Conservation (phyloP, 2,888 invertebrate species). For the Calliphora vomitoria region DNA sequence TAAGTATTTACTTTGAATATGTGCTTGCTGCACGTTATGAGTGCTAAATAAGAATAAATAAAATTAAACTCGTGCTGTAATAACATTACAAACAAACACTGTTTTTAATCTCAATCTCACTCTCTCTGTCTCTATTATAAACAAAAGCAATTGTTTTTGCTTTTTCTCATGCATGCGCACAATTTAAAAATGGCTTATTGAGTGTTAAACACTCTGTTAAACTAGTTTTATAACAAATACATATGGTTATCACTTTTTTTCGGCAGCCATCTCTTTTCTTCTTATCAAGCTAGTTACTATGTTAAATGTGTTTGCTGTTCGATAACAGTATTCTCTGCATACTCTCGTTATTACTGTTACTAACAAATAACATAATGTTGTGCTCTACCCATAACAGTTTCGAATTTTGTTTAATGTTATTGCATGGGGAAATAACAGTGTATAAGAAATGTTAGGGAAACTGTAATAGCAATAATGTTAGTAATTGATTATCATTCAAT, state of each 20-base stretch:
- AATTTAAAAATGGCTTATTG: constrained; percentile 54
- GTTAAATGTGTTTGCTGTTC: constrained; percentile 7
- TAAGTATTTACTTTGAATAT: constrained; percentile 16
- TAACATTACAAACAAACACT: not conserved
- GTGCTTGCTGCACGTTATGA: constrained; percentile 37
- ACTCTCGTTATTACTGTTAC: not conserved
- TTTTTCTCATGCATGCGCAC: constrained; percentile 10
- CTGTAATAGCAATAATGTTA: not conserved
- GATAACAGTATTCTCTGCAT: not conserved
- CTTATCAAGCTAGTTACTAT: not conserved
- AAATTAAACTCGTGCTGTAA: not conserved
- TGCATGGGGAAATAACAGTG: constrained; percentile 28
- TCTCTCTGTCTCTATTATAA: not conserved
- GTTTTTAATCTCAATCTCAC: not conserved
- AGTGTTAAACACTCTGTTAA: constrained; percentile 19
- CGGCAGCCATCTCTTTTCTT: constrained; percentile 23
- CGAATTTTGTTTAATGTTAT: constrained; percentile 18
- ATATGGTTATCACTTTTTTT: not conserved
- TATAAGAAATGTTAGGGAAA: constrained; percentile 37
- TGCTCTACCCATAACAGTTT: constrained; percentile 33
- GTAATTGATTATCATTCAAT: not conserved
- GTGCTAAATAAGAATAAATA: constrained; percentile 14
- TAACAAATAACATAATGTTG: not conserved
- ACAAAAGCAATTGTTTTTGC: not conserved
- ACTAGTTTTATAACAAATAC: not conserved